phyloP scores from a whole-genome alignment of 1,140 invertebrate species.

The Myzus persicae region DNA sequence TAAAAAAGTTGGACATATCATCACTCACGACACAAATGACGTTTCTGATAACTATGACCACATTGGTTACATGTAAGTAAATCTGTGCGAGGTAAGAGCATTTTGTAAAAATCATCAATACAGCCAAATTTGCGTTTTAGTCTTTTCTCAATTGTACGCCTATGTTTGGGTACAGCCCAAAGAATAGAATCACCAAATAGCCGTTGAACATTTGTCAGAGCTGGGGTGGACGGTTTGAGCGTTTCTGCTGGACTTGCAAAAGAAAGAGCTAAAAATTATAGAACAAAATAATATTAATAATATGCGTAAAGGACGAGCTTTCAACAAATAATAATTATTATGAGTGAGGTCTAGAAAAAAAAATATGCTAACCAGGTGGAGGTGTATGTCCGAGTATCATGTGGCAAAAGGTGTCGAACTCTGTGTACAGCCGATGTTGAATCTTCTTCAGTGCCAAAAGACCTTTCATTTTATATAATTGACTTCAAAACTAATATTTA shows the following conservation, averaged over 20 bases:
- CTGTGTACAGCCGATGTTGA: background rate
- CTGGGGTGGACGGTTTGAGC: constrained; percentile 11
- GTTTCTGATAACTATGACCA: constrained; percentile 80
- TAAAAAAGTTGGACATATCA: background rate
- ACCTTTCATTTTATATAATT: constrained; percentile 26
- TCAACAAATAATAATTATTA: background rate
- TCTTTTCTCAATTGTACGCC: constrained; percentile 78
- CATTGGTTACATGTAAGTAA: constrained; percentile 79
- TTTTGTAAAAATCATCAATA: constrained; percentile 72
- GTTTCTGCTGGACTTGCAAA: background rate
- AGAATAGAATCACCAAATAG: constrained; percentile 66
- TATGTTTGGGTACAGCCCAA: constrained; percentile 80
- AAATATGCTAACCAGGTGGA: constrained; percentile 39
- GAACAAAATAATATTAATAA: background rate
- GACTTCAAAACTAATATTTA: background rate
- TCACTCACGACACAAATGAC: constrained; percentile 79
- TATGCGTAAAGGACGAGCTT: background rate
- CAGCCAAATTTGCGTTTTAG: constrained; percentile 75
- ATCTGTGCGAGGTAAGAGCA: constrained; percentile 75
- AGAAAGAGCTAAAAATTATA: background rate
- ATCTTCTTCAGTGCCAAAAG: background rate
- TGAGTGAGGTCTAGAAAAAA: background rate
- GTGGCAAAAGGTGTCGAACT: constrained; percentile 29
- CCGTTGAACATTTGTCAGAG: constrained; percentile 35
- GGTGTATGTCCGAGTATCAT: background rate